Evolutionary conservation across 2,113 vertebrate genomes (phyloP).

Genomic region (Clarias gariepinus): DNA sequence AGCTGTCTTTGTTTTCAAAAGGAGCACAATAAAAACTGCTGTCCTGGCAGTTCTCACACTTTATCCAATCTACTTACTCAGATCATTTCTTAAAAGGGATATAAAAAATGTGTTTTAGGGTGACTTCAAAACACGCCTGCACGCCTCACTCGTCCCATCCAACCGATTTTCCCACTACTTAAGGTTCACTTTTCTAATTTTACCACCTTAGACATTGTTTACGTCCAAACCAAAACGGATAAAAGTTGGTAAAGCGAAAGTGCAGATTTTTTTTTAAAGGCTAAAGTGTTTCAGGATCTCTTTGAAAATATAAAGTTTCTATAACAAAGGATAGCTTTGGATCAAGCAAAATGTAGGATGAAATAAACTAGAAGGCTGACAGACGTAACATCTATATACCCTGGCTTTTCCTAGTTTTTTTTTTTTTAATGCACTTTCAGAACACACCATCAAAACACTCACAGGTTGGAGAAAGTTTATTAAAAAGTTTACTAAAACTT

Average conservation of each 20-base stretch:
- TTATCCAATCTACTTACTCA: neutral
- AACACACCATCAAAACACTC: neutral
- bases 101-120: neutral
- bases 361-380: neutral
- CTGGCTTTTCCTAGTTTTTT: neutral
- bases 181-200: neutral
- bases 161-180: neutral
- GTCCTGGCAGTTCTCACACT: neutral
- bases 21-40: neutral
- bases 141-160: neutral
- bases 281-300: neutral
- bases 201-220: slow-evolving; percentile 10
- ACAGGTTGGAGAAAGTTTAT: neutral
- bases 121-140: neutral
- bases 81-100: neutral
- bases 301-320: neutral
- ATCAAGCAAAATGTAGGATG: neutral
- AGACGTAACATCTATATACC: neutral
- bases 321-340: neutral
- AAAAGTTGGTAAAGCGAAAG: neutral
- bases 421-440: neutral
- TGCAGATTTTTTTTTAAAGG: neutral
- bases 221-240: neutral
- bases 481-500: neutral
- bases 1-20: neutral